These are phyloP conservation scores for Tinea pellionella DNA, from an alignment of 2,888 invertebrate species.

Conservation along the genomic window DNA sequence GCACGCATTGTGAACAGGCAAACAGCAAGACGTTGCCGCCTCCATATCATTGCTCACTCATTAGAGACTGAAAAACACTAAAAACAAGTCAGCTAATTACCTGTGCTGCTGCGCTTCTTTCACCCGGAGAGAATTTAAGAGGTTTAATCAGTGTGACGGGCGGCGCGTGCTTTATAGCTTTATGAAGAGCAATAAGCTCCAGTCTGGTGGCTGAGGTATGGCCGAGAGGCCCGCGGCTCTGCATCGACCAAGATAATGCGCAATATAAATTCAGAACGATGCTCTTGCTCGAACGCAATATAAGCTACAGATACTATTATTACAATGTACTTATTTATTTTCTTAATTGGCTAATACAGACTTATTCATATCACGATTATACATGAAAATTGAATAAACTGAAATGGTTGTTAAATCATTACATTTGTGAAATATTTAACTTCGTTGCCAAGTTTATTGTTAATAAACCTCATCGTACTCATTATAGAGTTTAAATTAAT, in stretches of 20 bases:
- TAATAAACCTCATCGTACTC: background rate
- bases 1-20: constrained; percentile 45
- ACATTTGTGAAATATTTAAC: background rate
- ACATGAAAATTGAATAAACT: background rate
- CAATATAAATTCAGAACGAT: constrained; percentile 50
- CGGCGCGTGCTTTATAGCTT: constrained; percentile 31
- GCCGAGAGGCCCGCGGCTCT: constrained; percentile 22
- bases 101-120: constrained; percentile 34
- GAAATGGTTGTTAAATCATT: background rate
- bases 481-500: background rate
- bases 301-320: constrained; percentile 2
- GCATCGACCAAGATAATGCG: constrained; percentile 37
- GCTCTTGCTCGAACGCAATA: constrained; percentile 30
- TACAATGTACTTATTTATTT: background rate
- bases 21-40: constrained; percentile 33
- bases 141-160: constrained; percentile 29
- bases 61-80: constrained; percentile 36
- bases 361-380: background rate
- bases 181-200: constrained; percentile 38
- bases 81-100: constrained; percentile 40
- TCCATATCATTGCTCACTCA: constrained; percentile 36
- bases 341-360: background rate
- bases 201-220: constrained; percentile 26
- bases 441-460: background rate
- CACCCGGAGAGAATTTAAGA: constrained; percentile 20